Conservation (phyloP, 2,113 vertebrate genomes). For the Syngnathus typhle region DNA sequence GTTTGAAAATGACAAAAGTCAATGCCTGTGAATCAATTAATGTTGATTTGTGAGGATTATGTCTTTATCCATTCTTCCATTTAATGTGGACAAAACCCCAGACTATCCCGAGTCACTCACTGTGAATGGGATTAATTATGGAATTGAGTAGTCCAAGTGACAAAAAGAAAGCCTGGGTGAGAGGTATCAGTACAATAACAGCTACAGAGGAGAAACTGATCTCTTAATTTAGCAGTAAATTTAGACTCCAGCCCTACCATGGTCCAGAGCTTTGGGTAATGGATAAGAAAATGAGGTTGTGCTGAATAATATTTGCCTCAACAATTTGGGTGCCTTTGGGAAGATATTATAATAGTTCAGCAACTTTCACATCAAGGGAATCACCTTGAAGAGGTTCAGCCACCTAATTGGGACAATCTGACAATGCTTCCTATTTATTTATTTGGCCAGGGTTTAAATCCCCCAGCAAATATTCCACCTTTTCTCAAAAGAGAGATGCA, state of each 20-base stretch:
- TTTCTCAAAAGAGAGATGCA: neutral
- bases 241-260: neutral
- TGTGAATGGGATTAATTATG: neutral
- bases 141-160: neutral
- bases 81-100: too few species aligned
- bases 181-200: neutral
- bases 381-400: neutral
- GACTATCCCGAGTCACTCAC: too few species aligned
- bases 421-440: neutral
- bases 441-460: neutral
- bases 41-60: neutral
- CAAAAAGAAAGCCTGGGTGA: neutral
- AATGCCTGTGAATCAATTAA: neutral
- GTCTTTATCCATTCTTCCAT: too few species aligned
- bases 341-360: neutral
- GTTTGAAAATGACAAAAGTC: neutral
- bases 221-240: neutral
- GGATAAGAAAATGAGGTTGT: neutral
- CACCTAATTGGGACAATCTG: neutral
- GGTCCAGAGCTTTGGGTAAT: neutral
- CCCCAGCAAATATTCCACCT: neutral
- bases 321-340: neutral
- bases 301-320: constrained; percentile 2
- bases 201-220: neutral
- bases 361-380: neutral